Evolutionary conservation across 2,888 invertebrate genomes (phyloP), one percentile per base, ranked within the genome.

Genomic region (Prenolepis imparis): DNA sequence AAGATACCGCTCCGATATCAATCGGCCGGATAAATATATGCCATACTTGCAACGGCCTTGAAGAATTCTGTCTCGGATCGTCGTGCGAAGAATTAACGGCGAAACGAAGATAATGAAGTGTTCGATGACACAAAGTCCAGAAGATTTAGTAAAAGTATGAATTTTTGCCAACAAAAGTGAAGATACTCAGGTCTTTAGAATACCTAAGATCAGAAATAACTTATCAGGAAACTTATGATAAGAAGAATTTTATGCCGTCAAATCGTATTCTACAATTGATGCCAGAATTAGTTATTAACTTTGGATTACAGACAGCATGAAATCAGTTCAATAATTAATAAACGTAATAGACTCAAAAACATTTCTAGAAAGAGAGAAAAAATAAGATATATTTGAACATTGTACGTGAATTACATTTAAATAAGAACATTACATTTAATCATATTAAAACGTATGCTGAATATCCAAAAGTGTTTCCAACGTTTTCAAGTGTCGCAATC

Each of bases 1-100:
- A 21, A 15, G 32, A 48, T 41, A 28, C 15, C 32, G 12, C 24
- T 66, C 39, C 75, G 86, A 74, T 88, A 88, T 73, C 80, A 68
- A 67, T 74, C 82, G 64, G 67, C 80, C 55, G 52, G 59, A 70
- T 70, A 59, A 70, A 70, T 44, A 70, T 44, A 61, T 70, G 44
- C 18, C 24, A 21, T 48, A 66, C n/a, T 77, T 11, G 48, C 24
- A 44, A 24, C 41, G 41, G 68, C 52, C 81, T 81, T 70, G 70
- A 83, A 61, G 67, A 39, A 39, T 32, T 59, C 52, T 36, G 28
- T 28, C 44, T 21, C 41, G 28, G 44, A 9, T 68, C 15, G 24
- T 18, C n/a, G 52, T 66, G 52, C 36, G 57, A 32, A 70, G 61
- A 57, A 84, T 82, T 82, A 73, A 68, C 82, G 84, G 52, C 52